A percentile compares a stretch with the other conserved stretches of the same genome.
Evolutionary conservation across 2,113 vertebrate species (phyloP).

Genomic region (Epinephelus lanceolatus): DNA sequence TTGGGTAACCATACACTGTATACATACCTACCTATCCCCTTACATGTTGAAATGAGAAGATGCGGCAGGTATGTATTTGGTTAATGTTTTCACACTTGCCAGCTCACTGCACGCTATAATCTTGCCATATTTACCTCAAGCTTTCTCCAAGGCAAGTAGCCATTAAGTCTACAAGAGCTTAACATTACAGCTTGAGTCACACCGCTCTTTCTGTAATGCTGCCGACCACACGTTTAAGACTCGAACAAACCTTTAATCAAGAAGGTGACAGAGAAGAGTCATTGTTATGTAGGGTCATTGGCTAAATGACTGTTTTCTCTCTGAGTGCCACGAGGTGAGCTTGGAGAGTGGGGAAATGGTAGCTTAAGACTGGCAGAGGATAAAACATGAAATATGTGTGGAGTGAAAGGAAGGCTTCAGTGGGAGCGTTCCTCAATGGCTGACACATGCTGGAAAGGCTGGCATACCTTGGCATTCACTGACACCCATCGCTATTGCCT

Average conservation of each 20-base stretch:
- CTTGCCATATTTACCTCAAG: neutral
- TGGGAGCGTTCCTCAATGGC: neutral
- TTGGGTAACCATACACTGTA: neutral
- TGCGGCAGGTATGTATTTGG: conserved; percentile 13
- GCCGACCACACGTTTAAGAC: neutral
- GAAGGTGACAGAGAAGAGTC: conserved; percentile 49
- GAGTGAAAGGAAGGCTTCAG: neutral
- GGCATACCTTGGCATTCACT: neutral
- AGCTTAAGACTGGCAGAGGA: neutral
- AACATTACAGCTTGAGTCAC: conserved; percentile 52
- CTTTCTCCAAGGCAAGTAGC: conserved; percentile 54
- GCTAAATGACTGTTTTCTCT: conserved; percentile 71
- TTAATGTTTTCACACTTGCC: conserved; percentile 24
- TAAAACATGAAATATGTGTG: conserved; percentile 26
- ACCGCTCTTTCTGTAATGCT: conserved; percentile 11
- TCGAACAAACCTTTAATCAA: conserved; percentile 48
- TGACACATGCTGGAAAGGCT: neutral
- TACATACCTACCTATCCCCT: neutral
- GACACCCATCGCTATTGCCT: neutral
- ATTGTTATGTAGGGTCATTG: conserved; percentile 5
- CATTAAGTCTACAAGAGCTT: conserved; percentile 59
- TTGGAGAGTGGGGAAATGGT: neutral
- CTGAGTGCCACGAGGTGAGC: conserved; percentile 36
- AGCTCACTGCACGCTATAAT: neutral
- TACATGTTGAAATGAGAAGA: neutral